Evolutionary conservation across 2,797 vertebrate genomes (phyloP).

Genomic region (Anguilla pacifica): DNA sequence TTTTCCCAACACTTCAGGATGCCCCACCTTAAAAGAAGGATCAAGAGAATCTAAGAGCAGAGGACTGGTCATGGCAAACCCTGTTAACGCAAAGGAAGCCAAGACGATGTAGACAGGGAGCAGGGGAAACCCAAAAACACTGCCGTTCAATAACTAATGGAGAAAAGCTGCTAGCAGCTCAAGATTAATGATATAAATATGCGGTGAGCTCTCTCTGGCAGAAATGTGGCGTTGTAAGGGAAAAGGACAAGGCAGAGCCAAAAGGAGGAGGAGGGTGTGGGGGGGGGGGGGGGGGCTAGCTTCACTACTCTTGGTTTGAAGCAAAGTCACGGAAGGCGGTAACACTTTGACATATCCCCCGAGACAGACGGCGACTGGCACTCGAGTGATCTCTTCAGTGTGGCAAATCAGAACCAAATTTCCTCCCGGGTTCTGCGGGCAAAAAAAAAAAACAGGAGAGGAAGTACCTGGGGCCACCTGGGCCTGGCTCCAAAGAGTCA

Average conservation of each 20-base stretch:
- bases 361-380: constrained; percentile 62
- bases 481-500: constrained; percentile 71
- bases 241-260: not conserved
- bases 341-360: constrained; percentile 69
- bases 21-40: not conserved
- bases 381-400: constrained; percentile 71
- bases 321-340: constrained; percentile 64
- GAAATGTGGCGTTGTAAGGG: not conserved
- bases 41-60: not conserved
- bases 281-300: constrained; percentile 1
- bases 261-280: constrained; percentile 1
- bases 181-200: not conserved
- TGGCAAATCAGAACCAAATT: constrained; percentile 71
- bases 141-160: not conserved
- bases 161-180: not conserved
- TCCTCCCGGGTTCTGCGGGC: constrained; percentile 58
- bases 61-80: not conserved
- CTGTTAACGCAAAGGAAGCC: not conserved
- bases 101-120: not conserved
- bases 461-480: constrained; percentile 75
- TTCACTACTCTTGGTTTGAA: constrained; percentile 59
- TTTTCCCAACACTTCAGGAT: not conserved
- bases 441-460: constrained; percentile 46
- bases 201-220: not conserved
- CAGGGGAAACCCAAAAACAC: not conserved